Base-by-base conservation (phyloP, 1,140 invertebrate species). In the Campodea augens region DNA sequence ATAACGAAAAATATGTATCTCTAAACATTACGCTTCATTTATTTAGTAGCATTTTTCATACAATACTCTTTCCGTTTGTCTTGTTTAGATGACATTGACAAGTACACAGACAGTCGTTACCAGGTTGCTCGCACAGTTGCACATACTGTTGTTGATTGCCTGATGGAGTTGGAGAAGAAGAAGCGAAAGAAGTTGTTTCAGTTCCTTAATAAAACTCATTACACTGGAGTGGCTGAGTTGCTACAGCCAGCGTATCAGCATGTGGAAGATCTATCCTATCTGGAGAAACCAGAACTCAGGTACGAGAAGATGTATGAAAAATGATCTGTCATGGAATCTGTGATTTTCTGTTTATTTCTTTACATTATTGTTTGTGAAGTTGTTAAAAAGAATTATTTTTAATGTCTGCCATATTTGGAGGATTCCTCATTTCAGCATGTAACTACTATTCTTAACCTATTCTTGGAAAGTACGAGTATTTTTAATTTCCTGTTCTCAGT, bases 201-300 rank as follows among this genome's bases (percentile, higher is more conserved):
- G 7, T 57, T 55, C 45, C 27, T 60, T 15, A 44, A 52, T 37
- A 13, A 48, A 19, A 53, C 55, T 2, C 50, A 51, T 40, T 62
- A 58, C 44, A 69, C 67, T 29, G 58, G 57, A 15, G 58, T 67
- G 5, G 60, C 62, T 57, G 67, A 69, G 51, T 57, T 68, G 44
- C 52, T 68, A 3, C 56, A 62, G 23, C 67, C 66, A 12, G 46
- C 50, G 13, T 60, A 64, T 51, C 66, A 68, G 52, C 67, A 69
- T 54, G 59, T 69, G 19, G 64, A 63, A 42, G 55, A 66, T 49
- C 51, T 68, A 1, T 61, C 59, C 25, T 25, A 60, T 45, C 51
- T 67, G 24, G 38, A 55, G 27, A 41, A 52, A 19, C 55, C 62
- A 39, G 51, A 55, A 25, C 49, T 68, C 2, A 52, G 51, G 38